Evolutionary conservation across 2,797 vertebrate genomes (phyloP).

Genomic region (Sebastes glaucus): DNA sequence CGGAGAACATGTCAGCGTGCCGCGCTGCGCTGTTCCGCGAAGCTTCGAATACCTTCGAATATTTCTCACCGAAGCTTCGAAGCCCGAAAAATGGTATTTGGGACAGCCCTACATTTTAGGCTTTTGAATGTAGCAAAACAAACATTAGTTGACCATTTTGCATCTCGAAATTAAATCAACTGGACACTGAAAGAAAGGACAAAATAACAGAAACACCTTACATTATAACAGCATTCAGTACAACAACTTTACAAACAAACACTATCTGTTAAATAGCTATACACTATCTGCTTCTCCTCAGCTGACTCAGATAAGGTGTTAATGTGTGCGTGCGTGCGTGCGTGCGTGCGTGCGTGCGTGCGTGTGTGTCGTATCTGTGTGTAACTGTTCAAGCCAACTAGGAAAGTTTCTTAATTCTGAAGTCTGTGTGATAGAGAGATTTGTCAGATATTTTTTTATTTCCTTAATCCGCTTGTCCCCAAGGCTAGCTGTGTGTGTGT

Average conservation of each 20-base stretch:
- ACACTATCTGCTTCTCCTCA: background rate
- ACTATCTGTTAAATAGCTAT: background rate
- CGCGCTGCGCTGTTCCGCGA: too few relatives aligned
- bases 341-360: conserved; percentile 25
- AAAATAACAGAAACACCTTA: background rate
- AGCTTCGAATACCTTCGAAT: too few relatives aligned
- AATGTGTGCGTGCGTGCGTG: background rate
- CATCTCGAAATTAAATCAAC: background rate
- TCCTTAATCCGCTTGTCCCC: conserved; percentile 73
- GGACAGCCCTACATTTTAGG: background rate
- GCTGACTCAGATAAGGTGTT: conserved; percentile 37
- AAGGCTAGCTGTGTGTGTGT: conserved; percentile 34
- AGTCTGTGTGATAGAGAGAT: conserved; percentile 65
- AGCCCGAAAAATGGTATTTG: too few relatives aligned
- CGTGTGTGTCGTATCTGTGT: background rate
- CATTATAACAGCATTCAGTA: background rate
- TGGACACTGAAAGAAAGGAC: background rate
- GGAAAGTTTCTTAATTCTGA: conserved; percentile 60
- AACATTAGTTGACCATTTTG: background rate
- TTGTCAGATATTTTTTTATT: conserved; percentile 58
- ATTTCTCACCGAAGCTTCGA: too few relatives aligned
- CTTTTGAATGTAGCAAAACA: background rate
- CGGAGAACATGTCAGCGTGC: too few relatives aligned
- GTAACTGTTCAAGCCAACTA: conserved; percentile 31
- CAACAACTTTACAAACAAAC: background rate